Conservation (phyloP, 2,113 vertebrate genomes). For the Anser brachyrhynchus region DNA sequence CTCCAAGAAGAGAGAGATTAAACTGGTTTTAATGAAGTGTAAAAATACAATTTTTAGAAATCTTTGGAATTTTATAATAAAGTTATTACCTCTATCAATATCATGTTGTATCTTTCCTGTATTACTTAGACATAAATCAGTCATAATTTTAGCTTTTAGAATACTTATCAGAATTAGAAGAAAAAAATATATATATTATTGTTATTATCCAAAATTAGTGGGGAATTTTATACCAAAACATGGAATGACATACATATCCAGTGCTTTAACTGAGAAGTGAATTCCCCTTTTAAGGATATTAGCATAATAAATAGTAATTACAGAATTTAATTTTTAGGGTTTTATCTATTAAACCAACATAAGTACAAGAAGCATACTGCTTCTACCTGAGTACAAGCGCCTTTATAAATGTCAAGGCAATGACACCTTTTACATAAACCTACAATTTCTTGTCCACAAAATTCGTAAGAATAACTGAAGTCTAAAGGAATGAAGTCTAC, state of each 20-base stretch:
- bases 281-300: neutral
- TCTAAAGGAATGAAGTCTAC: neutral
- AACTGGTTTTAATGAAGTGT: neutral
- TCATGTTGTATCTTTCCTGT: neutral
- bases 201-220: neutral
- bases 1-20: neutral
- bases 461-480: neutral
- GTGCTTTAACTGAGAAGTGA: accelerated
- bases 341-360: neutral
- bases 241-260: neutral
- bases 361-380: neutral
- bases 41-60: neutral
- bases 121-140: neutral
- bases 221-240: neutral
- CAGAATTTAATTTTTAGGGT: neutral
- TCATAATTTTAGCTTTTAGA: neutral
- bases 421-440: neutral
- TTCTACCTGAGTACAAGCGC: neutral
- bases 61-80: neutral
- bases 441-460: neutral
- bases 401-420: neutral
- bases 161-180: neutral
- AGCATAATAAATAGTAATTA: neutral
- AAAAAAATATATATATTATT: neutral
- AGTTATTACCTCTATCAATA: neutral